Evolutionary conservation across 2,797 vertebrate species (phyloP).

Genomic region (Poecilia velifera): DNA sequence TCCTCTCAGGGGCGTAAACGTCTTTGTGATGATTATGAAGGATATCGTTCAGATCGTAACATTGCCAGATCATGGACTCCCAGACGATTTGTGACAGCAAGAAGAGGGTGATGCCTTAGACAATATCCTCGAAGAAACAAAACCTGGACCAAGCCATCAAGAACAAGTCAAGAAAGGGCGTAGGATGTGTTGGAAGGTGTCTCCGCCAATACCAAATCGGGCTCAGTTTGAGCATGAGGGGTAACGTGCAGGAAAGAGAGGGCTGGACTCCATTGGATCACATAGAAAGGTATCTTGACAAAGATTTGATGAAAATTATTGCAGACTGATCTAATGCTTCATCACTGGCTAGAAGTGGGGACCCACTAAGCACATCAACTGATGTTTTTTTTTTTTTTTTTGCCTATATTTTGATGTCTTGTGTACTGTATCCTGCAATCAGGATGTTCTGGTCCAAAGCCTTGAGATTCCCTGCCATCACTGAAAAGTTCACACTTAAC

Average conservation of each 20-base stretch:
- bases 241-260: not conserved
- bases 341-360: slow-evolving; percentile 3
- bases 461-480: slow-evolving; percentile 13
- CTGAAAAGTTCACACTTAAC: not conserved
- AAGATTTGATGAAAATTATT: not conserved
- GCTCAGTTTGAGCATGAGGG: slow-evolving; percentile 4
- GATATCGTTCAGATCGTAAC: not conserved
- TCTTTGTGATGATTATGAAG: not conserved
- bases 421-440: not conserved
- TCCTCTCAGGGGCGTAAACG: slow-evolving; percentile 1
- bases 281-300: slow-evolving; percentile 4
- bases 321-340: slow-evolving; percentile 3
- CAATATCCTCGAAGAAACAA: slow-evolving; percentile 25
- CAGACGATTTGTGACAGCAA: slow-evolving; percentile 12
- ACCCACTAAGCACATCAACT: slow-evolving; percentile 9
- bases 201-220: not conserved
- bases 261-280: not conserved
- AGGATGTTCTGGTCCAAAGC: slow-evolving; percentile 20
- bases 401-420: slow-evolving; percentile 29
- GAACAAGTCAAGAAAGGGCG: slow-evolving; percentile 11
- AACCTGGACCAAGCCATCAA: slow-evolving; percentile 22
- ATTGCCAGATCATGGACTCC: slow-evolving; percentile 3
- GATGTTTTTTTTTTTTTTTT: not conserved
- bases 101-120: slow-evolving; percentile 17
- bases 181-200: slow-evolving; percentile 7